Evolutionary conservation across 1,140 invertebrate genomes (phyloP).

Genomic region (Drosophila prosaltans): DNA sequence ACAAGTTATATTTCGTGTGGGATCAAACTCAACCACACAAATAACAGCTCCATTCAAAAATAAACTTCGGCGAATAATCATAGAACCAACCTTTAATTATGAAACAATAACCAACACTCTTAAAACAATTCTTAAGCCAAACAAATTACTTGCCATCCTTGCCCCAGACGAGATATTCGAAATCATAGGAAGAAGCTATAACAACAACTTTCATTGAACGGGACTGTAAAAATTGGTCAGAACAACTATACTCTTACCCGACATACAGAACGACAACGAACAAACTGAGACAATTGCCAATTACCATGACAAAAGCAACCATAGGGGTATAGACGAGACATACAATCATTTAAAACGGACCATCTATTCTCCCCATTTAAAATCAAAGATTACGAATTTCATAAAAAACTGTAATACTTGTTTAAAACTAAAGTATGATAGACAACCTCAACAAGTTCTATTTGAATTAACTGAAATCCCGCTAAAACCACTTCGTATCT

Average conservation of each 20-base stretch:
- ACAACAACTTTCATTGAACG: too few species aligned
- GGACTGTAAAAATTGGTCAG: too few species aligned
- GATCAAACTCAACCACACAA: not conserved
- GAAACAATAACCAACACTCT: conserved; percentile 1
- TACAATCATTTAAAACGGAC: conserved; percentile 14
- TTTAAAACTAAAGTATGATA: not conserved
- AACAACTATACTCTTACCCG: too few species aligned
- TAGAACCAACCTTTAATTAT: conserved; percentile 13
- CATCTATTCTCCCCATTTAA: not conserved
- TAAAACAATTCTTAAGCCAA: conserved; percentile 19
- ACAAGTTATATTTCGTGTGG: not conserved
- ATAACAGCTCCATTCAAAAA: conserved; percentile 16
- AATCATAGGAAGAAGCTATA: too few species aligned
- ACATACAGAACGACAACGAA: too few species aligned
- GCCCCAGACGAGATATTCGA: not conserved
- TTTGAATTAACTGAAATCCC: conserved; percentile 3
- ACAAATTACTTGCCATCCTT: conserved; percentile 14
- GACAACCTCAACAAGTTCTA: conserved; percentile 1
- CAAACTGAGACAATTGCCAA: too few species aligned
- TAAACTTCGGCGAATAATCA: conserved; percentile 12
- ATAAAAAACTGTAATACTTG: not conserved
- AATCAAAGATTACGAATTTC: not conserved
- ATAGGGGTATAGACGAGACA: conserved; percentile 11
- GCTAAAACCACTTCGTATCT: conserved; percentile 11
- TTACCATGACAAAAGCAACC: too few species aligned